Evolutionary conservation across 1,140 invertebrate species (phyloP).

Genomic region (Bactericera cockerelli): DNA sequence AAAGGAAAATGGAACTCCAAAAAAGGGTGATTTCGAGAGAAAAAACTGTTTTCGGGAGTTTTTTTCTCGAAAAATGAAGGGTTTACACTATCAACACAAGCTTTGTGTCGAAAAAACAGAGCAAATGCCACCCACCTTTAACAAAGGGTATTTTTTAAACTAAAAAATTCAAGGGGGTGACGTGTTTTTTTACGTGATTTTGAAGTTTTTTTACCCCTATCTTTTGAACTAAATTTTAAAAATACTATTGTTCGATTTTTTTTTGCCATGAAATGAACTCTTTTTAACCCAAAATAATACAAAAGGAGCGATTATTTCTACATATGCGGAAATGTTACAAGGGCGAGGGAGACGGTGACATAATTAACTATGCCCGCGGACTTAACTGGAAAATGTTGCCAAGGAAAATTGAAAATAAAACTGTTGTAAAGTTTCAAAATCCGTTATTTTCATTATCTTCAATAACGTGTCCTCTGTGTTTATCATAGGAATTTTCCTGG

Average conservation of each 20-base stretch:
- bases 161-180: neutral
- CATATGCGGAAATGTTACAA: constrained; percentile 7
- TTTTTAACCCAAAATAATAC: constrained; percentile 1
- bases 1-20: neutral
- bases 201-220: neutral
- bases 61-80: neutral
- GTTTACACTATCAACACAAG: constrained; percentile 7
- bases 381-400: too few species aligned
- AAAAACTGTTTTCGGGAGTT: neutral
- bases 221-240: neutral
- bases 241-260: neutral
- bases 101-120: neutral
- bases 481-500: too few species aligned
- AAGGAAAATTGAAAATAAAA: too few species aligned
- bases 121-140: constrained; percentile 8
- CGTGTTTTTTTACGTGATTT: neutral
- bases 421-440: too few species aligned
- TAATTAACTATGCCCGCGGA: constrained; percentile 6
- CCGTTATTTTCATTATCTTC: too few species aligned
- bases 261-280: neutral
- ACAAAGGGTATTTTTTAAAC: neutral
- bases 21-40: constrained; percentile 4
- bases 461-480: too few species aligned
- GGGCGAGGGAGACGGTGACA: neutral
- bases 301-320: constrained; percentile 2